Conservation (phyloP, 2,888 invertebrate species). For the Drosophila nigritarsus region DNA sequence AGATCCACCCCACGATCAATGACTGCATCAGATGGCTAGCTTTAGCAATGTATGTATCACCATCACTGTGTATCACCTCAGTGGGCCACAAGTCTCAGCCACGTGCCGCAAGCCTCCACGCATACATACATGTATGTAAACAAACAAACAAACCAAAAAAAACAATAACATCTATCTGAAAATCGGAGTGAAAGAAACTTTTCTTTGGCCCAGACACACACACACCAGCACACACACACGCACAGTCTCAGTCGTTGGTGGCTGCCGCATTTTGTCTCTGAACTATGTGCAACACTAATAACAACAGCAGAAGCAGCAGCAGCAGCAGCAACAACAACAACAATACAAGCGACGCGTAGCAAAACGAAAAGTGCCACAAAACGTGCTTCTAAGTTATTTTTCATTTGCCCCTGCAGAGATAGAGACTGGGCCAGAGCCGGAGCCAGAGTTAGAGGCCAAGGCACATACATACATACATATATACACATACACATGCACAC, state of each 20-base stretch:
- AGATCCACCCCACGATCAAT: constrained; percentile 15
- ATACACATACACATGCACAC: neutral
- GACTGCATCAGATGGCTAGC: neutral
- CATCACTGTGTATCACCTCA: constrained; percentile 1
- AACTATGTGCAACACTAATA: constrained; percentile 53
- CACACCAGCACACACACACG: neutral
- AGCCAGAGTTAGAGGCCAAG: neutral
- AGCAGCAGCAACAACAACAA: constrained; percentile 31
- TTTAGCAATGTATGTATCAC: too few species aligned
- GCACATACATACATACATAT: neutral
- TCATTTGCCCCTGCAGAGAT: constrained; percentile 61
- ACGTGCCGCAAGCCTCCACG: constrained; percentile 25
- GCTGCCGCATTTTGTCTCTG: constrained; percentile 29
- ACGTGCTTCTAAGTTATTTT: constrained; percentile 82
- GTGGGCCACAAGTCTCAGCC: neutral
- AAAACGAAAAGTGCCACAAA: constrained; percentile 71
- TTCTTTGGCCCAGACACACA: constrained; percentile 1
- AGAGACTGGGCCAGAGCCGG: neutral
- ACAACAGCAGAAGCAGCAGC: constrained; percentile 27
- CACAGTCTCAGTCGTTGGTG: neutral
- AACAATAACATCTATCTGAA: neutral
- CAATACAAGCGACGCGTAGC: constrained; percentile 32
- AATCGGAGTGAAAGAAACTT: constrained; percentile 22
- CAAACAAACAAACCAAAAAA: neutral
- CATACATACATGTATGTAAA: neutral